Percentiles rank a stretch among this genome's conserved stretches.
These are phyloP conservation scores for Schrankia costaestrigalis DNA, from an alignment of 2,888 invertebrate genomes.

Conservation along the genomic window DNA sequence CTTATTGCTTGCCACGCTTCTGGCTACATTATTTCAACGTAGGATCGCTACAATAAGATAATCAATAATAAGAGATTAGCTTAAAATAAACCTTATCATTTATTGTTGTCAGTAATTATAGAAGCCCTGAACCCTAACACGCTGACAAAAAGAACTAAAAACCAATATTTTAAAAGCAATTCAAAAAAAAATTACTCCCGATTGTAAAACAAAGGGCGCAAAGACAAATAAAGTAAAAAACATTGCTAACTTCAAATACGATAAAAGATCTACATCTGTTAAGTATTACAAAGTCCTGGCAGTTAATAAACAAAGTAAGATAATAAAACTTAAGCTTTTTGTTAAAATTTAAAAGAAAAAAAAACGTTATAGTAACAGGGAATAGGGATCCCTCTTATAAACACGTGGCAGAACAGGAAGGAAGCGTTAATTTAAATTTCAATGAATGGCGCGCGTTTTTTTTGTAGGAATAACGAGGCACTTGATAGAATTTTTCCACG, in stretches of 20 bases:
- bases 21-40: no score
- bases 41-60: no score
- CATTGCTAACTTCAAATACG: neutral
- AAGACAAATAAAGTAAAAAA: neutral
- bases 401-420: slow-evolving; percentile 55
- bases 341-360: slow-evolving; percentile 38
- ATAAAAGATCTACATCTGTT: slow-evolving; percentile 15
- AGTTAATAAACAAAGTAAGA: slow-evolving; percentile 11
- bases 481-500: no score
- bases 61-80: no score
- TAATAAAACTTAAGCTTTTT: slow-evolving; percentile 26
- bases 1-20: no score
- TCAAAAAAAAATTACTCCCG: no score
- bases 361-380: slow-evolving; percentile 18
- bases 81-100: no score
- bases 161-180: no score
- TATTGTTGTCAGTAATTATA: no score
- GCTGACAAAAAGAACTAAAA: no score
- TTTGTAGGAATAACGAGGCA: slow-evolving; percentile 12
- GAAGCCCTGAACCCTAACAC: no score
- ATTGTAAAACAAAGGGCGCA: no score
- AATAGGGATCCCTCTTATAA: slow-evolving; percentile 35
- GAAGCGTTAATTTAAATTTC: slow-evolving; percentile 52
- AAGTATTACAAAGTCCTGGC: slow-evolving; percentile 13
- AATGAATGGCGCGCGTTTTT: slow-evolving; percentile 37